Base-by-base conservation (phyloP, 2,797 vertebrate species). In the Mus caroli region DNA sequence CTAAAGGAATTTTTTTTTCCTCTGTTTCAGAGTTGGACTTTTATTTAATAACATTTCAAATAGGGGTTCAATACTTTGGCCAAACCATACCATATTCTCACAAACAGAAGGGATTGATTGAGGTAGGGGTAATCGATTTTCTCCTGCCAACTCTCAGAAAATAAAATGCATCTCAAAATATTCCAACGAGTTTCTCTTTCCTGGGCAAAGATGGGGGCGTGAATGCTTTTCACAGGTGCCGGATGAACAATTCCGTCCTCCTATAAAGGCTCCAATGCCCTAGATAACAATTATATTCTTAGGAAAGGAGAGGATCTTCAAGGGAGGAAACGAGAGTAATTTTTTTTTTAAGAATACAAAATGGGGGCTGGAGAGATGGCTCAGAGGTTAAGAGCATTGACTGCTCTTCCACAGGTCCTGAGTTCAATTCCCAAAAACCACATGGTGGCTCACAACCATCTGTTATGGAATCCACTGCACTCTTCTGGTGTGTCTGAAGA, bases 161-260 rank as follows among this genome's bases (percentile, higher is more conserved):
- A 78, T 71, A 86, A 94, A 95, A 86, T 6, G 1, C n/a, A 26
- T 76, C 67, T 93, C 77, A 90, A 37, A 86, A 85, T 91, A 64
- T 40, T 88, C 50, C 52, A 71, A 37, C 76, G 43, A 50, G 22
- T 12, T 64, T 86, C 40, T 56, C 60, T 78, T 31, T 40, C 19
- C 8, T 80, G n/a, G 31, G 2, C 0, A 2, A 92, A 80, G 52
- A 54, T 37, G 24, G 13, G 83, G 79, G 8, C 37, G 19, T 28
- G 52, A 60, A 19, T n/a, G 1, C 1, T 58, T 83, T 71, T n/a
- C 76, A 19, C 37, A 73, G 6, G 2, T 22, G 43, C 10, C 12
- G 40, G 19, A 5, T 20, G 7, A 93, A 54, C 7, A 37, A 9
- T 20, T 84, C 22, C 50, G 6, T 31, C 37, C 31, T 76, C 15